Evolutionary conservation across 2,888 invertebrate species (phyloP).

Genomic region (Coelinius sp.): DNA sequence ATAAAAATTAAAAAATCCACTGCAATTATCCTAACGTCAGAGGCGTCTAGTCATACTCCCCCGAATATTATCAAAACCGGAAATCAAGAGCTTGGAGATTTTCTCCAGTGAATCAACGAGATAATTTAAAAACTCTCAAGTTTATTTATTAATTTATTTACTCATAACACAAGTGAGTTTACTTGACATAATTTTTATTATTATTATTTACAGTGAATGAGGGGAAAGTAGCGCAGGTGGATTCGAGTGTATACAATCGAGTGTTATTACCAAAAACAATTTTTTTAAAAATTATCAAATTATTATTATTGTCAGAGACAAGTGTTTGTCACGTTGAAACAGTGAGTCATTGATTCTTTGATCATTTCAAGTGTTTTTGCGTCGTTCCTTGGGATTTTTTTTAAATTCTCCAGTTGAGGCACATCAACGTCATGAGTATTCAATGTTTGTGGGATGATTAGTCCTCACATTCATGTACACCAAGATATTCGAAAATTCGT

Average conservation of each 20-base stretch:
- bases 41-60: background rate
- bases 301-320: constrained; percentile 47
- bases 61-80: too few relatives aligned
- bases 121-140: too few relatives aligned
- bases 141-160: too few relatives aligned
- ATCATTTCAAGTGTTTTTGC: background rate
- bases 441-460: background rate
- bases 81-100: too few relatives aligned
- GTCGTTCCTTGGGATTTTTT: constrained; percentile 40
- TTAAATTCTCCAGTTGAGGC: constrained; percentile 41
- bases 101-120: too few relatives aligned
- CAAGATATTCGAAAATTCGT: background rate
- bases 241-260: constrained; percentile 8
- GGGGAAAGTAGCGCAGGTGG: too few relatives aligned
- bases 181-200: too few relatives aligned
- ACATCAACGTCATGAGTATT: background rate
- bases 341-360: constrained; percentile 32
- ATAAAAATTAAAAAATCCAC: too few relatives aligned
- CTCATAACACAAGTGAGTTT: too few relatives aligned
- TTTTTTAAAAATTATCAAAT: constrained; percentile 42
- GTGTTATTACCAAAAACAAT: background rate
- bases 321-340: constrained; percentile 35
- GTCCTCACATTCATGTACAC: background rate
- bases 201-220: too few relatives aligned
- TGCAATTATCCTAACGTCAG: background rate